A percentile compares a stretch with the other conserved stretches of the same genome.
Conservation (phyloP, 2,888 invertebrate genomes). For the Falcaria lacertinaria region DNA sequence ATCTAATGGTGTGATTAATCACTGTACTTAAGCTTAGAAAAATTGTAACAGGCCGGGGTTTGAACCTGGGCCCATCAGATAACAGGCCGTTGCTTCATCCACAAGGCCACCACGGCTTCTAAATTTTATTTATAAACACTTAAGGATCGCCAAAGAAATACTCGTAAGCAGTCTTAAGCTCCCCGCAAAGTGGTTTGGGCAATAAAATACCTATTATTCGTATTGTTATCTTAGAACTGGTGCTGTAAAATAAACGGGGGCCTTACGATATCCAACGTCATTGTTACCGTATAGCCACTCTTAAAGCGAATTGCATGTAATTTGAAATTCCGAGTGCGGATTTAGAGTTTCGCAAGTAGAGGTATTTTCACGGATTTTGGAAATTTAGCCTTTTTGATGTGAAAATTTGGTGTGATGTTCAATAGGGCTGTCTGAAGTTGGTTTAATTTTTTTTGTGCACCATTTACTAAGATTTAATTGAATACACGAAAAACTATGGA, state of each 20-base stretch:
- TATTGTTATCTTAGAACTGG: conserved; percentile 6
- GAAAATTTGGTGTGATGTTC: no score
- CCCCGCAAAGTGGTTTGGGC: conserved; percentile 37
- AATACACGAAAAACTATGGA: no score
- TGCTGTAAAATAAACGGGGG: not conserved
- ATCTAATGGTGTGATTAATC: no score
- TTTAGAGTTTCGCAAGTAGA: not conserved
- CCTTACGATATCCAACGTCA: not conserved
- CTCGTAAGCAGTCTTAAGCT: conserved; percentile 25
- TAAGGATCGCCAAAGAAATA: not conserved
- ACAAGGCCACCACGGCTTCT: no score
- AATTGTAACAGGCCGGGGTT: no score
- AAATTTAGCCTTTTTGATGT: not conserved
- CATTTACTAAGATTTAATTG: no score
- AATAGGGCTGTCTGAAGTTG: no score
- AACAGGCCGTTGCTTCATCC: no score
- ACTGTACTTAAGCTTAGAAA: no score
- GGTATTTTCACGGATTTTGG: not conserved
- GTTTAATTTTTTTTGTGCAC: no score
- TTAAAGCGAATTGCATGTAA: not conserved
- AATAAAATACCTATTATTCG: conserved; percentile 36
- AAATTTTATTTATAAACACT: conserved; percentile 10
- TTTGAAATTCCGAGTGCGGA: not conserved
- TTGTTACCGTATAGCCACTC: not conserved
- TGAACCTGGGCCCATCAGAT: no score